Percentiles rank a stretch among this genome's conserved stretches.
Conservation (phyloP, 1,140 invertebrate genomes). For the Eurosta solidaginis region DNA sequence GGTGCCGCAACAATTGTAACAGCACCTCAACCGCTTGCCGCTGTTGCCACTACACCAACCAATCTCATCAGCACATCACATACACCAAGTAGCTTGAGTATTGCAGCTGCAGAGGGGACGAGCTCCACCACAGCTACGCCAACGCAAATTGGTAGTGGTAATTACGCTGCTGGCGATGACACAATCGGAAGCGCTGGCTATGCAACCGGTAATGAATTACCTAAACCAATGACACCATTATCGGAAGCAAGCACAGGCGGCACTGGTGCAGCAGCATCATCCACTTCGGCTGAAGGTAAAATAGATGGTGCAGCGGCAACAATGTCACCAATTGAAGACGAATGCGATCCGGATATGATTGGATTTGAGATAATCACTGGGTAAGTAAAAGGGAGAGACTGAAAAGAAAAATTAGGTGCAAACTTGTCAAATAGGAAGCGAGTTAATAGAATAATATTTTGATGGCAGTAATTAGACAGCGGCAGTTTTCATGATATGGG, state of each 20-base stretch:
- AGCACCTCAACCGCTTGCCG: slow-evolving; percentile 8
- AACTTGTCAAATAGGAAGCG: too few species aligned
- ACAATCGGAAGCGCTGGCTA: slow-evolving; percentile 18
- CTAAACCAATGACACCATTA: slow-evolving; percentile 40
- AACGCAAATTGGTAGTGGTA: slow-evolving; percentile 29
- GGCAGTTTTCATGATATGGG: too few species aligned
- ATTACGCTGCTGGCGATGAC: slow-evolving; percentile 28
- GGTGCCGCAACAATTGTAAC: neutral
- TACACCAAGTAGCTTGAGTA: neutral
- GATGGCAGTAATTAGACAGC: too few species aligned
- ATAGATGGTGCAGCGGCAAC: neutral
- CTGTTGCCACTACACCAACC: slow-evolving; percentile 32
- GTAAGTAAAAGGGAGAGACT: slow-evolving; percentile 58
- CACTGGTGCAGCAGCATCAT: slow-evolving; percentile 30
- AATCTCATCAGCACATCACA: neutral
- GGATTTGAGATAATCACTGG: slow-evolving; percentile 91
- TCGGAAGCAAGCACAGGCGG: slow-evolving; percentile 43
- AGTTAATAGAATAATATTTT: too few species aligned
- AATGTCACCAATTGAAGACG: slow-evolving; percentile 61
- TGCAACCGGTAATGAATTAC: slow-evolving; percentile 32
- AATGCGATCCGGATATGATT: slow-evolving; percentile 85
- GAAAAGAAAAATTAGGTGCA: too few species aligned
- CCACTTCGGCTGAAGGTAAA: slow-evolving; percentile 34
- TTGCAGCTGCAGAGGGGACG: neutral
- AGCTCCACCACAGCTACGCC: neutral